Evolutionary conservation across 2,888 invertebrate genomes (phyloP).

Genomic region (Acanthopleura granulata): DNA sequence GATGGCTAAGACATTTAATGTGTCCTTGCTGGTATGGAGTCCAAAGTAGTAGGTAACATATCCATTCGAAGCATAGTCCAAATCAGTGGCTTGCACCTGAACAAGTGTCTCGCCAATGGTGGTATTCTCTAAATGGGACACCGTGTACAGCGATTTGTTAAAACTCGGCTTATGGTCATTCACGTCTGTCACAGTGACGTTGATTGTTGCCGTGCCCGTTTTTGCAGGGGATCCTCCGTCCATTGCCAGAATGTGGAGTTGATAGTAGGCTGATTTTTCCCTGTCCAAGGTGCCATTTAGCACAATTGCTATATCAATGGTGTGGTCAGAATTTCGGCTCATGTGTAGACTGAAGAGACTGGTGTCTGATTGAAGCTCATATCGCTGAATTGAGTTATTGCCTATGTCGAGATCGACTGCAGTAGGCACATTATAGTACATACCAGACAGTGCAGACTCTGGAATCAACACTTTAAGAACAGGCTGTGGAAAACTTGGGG

Average conservation of each 20-base stretch:
- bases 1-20: not conserved
- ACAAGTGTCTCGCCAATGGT: not conserved
- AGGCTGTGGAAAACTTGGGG: conserved; percentile 48
- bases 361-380: conserved; percentile 44
- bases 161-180: conserved; percentile 15
- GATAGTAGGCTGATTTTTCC: conserved; percentile 46
- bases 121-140: conserved; percentile 5
- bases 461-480: conserved; percentile 44
- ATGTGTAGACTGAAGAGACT: conserved; percentile 47
- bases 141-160: not conserved
- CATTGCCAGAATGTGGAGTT: conserved; percentile 49
- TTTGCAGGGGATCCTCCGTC: conserved; percentile 53
- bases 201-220: conserved; percentile 32
- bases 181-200: conserved; percentile 11
- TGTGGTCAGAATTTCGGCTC: conserved; percentile 41
- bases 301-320: conserved; percentile 48
- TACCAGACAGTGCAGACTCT: conserved; percentile 38
- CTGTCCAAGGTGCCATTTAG: conserved; percentile 48
- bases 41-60: conserved; percentile 5
- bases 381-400: conserved; percentile 47
- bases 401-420: conserved; percentile 53
- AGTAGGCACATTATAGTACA: conserved; percentile 44
- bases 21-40: conserved; percentile 2
- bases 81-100: not conserved
- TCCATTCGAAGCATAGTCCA: not conserved